Conservation (phyloP, 2,113 vertebrate species). For the Carlito syrichta region DNA sequence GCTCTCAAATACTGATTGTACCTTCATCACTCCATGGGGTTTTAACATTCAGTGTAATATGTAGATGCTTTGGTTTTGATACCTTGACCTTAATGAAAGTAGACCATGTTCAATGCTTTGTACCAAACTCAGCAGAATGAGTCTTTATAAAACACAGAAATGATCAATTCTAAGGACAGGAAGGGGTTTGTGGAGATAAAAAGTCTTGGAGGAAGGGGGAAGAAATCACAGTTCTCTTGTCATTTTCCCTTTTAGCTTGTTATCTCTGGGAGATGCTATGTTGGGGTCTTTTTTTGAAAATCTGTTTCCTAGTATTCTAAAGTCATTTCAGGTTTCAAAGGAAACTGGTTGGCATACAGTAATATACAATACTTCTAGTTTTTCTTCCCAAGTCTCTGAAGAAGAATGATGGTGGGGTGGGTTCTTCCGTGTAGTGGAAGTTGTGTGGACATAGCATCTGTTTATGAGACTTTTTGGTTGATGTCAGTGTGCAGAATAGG, state of each 20-base stretch:
- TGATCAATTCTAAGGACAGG: not conserved
- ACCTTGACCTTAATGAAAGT: not conserved
- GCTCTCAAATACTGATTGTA: not conserved
- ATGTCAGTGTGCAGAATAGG: not conserved
- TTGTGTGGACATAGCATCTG: not conserved
- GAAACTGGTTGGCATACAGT: not conserved
- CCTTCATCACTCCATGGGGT: not conserved
- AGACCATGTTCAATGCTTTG: not conserved
- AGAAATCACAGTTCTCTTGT: not conserved
- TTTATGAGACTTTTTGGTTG: not conserved
- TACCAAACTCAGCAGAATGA: not conserved
- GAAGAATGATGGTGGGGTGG: not conserved
- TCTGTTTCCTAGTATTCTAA: not conserved
- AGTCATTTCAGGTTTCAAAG: not conserved
- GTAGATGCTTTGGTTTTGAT: not conserved
- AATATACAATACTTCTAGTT: not conserved
- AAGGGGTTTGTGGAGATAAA: not conserved
- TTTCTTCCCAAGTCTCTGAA: conserved; percentile 5
- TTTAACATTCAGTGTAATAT: not conserved
- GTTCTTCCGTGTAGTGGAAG: not conserved
- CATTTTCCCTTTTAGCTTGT: conserved; percentile 2
- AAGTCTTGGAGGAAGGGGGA: not conserved
- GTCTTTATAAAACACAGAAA: not conserved
- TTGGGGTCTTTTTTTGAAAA: not conserved
- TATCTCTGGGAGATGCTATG: not conserved